phyloP scores from a whole-genome alignment of 1,140 invertebrate species.

The Oncopodura yosiiana region DNA sequence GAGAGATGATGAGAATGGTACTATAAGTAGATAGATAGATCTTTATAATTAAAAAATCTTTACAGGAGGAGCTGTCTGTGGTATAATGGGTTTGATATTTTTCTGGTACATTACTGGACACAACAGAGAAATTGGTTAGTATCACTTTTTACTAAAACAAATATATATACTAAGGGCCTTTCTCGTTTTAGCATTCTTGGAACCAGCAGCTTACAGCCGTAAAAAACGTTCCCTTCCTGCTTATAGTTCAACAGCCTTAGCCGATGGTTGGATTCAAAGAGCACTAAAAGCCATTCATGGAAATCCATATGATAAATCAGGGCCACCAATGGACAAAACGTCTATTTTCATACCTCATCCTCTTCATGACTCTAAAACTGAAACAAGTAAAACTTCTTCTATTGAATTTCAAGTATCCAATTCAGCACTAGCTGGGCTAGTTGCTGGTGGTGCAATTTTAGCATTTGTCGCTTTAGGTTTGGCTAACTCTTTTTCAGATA shows the following conservation, averaged over 20 bases:
- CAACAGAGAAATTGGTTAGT: constrained; percentile 34
- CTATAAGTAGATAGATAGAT: background rate
- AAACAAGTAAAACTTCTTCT: constrained; percentile 22
- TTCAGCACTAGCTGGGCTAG: constrained; percentile 16
- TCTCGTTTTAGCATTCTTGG: too few relatives aligned
- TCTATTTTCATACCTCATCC: constrained; percentile 14
- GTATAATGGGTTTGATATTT: constrained; percentile 31
- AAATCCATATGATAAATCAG: constrained; percentile 26
- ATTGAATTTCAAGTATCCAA: constrained; percentile 26
- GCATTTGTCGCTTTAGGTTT: constrained; percentile 26
- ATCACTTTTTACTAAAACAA: too few relatives aligned
- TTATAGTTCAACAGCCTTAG: constrained; percentile 3
- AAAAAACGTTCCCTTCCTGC: constrained; percentile 23
- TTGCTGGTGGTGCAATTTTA: constrained; percentile 20
- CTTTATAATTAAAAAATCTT: too few relatives aligned
- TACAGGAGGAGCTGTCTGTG: constrained; percentile 28
- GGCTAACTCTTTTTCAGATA: constrained; percentile 26
- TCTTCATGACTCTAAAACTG: constrained; percentile 14
- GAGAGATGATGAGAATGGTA: background rate
- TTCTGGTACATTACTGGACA: constrained; percentile 32
- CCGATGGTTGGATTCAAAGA: constrained; percentile 30
- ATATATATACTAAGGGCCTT: too few relatives aligned
- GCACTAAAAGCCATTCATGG: constrained; percentile 29
- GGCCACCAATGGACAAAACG: background rate
- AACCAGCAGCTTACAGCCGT: constrained; percentile 30